These are phyloP conservation scores for Mactromeris polynyma DNA, from an alignment of 2,888 invertebrate genomes.

Conservation along the genomic window DNA sequence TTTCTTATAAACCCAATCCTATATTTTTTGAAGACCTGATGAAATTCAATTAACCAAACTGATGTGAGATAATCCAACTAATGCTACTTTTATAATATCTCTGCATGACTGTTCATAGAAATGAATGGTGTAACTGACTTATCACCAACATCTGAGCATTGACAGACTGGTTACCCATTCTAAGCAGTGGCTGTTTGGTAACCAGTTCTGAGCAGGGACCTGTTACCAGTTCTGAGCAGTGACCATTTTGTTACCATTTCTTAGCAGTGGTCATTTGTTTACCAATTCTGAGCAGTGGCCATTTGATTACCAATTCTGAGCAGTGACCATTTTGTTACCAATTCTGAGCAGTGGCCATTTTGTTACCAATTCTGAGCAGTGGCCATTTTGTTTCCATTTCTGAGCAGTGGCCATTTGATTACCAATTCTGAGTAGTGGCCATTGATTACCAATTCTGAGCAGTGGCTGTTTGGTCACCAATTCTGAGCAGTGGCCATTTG, in stretches of 20 bases:
- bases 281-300: too few species aligned
- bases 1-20: neutral
- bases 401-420: neutral
- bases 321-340: too few species aligned
- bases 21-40: neutral
- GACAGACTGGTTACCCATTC: neutral
- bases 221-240: too few species aligned
- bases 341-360: too few species aligned
- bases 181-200: neutral
- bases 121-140: too few species aligned
- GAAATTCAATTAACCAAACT: neutral
- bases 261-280: too few species aligned
- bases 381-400: neutral
- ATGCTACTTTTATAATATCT: too few species aligned
- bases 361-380: too few species aligned
- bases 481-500: neutral
- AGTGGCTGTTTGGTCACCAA: neutral
- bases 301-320: too few species aligned
- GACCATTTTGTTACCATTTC: too few species aligned
- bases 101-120: too few species aligned
- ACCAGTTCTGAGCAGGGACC: neutral
- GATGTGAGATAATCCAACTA: neutral
- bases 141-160: neutral
- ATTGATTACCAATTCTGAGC: neutral
- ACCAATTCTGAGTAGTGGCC: neutral